Conservation (phyloP, 2,888 invertebrate species). For the Linnaemya vulpina region DNA sequence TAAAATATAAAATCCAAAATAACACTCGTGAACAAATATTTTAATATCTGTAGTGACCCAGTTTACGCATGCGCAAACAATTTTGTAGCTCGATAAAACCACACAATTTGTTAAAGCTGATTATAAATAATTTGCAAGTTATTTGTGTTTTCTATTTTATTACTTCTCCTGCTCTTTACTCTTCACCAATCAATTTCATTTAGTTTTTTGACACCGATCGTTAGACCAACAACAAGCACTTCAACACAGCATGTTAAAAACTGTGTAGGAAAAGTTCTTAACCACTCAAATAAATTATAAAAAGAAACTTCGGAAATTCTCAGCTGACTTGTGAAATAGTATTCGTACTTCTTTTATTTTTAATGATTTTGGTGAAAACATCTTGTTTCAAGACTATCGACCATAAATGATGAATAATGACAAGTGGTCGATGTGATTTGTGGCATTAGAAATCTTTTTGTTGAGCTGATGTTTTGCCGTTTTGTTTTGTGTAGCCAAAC, state of each 20-base stretch:
- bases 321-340: background rate
- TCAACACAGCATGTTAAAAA: constrained; percentile 10
- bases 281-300: background rate
- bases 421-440: constrained; percentile 38
- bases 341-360: background rate
- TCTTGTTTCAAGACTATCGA: constrained; percentile 19
- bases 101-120: constrained; percentile 33
- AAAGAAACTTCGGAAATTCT: constrained; percentile 4
- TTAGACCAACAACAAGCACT: background rate
- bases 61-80: constrained; percentile 46
- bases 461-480: background rate
- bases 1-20: background rate
- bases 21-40: background rate
- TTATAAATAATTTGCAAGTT: constrained; percentile 34
- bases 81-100: constrained; percentile 1
- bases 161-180: background rate
- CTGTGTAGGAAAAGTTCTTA: background rate
- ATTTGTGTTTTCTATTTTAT: background rate
- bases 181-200: background rate
- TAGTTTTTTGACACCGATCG: background rate
- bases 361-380: constrained; percentile 36
- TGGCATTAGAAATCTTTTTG: background rate
- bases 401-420: constrained; percentile 47
- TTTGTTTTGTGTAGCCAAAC: background rate
- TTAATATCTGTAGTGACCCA: background rate